Evolutionary conservation across 1,140 invertebrate species (phyloP), one percentile per base, ranked within the genome.

Genomic region (Cotesia glomerata): DNA sequence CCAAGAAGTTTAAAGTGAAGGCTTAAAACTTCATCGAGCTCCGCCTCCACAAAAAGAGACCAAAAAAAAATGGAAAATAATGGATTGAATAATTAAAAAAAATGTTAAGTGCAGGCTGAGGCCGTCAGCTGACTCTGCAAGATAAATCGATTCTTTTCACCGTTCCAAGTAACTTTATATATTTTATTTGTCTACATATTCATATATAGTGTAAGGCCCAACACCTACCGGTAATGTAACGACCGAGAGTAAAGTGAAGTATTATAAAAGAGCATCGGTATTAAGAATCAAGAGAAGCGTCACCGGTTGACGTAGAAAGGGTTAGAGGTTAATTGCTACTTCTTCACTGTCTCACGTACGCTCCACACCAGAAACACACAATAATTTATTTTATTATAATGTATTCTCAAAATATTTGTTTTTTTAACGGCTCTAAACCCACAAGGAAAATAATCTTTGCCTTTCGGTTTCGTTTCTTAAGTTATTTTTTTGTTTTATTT

Each of bases 121-220:
- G 65, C 69, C 54, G 61, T 66, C 59, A 58, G 36, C 69, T 69
- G 64, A 61, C 62, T 56, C 54, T 62, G 52, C 68, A 75, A 75
- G 74, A 75, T 75, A 59, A 71, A 75, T 75, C 54, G 74, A 72
- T 64, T 61, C 72, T 59, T 56, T 66, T 75, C 71, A 75, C 72
- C 73, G 74, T 75, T 75, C 70, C 61, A 73, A 70, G 51, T 26
- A 26, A 26, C 26, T n/a, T 52, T 62, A 35, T 34, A 62, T 26
- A 35, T 34, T 18, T 18, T 18, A 18, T 18, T 56, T 18, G 5
- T 9, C 2, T 18, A 56, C 13, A 34, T 61, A 13, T 16, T 3
- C 59, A 68, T 34, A 73, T 66, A 45, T 45, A 45, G 39, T 45
- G 39, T 45, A 11, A 9, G 39, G 7, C 39, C 39, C 11, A 45